phyloP scores from a whole-genome alignment of 2,888 invertebrate genomes.

The Coleophora deauratella region DNA sequence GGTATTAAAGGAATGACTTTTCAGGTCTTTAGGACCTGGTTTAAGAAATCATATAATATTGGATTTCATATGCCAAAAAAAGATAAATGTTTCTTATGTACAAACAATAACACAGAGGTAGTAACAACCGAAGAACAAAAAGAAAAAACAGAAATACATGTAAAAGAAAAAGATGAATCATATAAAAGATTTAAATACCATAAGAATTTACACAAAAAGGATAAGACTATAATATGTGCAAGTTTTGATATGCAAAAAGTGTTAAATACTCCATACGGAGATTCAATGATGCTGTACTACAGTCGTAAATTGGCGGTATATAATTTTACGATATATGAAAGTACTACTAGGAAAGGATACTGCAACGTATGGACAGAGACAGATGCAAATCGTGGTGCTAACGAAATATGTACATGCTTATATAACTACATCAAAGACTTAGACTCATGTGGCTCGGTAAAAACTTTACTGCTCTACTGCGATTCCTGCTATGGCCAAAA shows the following conservation, averaged over 20 bases:
- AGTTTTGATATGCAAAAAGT: slow-evolving; percentile 14
- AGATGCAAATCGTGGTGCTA: slow-evolving; percentile 18
- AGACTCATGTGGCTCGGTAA: slow-evolving; percentile 13
- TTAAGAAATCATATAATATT: slow-evolving; percentile 7
- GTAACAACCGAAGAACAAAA: not conserved
- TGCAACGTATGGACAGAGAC: slow-evolving; percentile 18
- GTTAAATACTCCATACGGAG: slow-evolving; percentile 16
- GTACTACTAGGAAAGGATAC: slow-evolving; percentile 13
- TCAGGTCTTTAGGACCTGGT: slow-evolving; percentile 1
- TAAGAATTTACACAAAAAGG: slow-evolving; percentile 11
- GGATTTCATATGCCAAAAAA: slow-evolving; percentile 13
- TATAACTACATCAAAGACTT: slow-evolving; percentile 12
- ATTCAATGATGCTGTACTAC: slow-evolving; percentile 19
- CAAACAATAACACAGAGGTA: slow-evolving; percentile 7
- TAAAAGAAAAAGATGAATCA: slow-evolving; percentile 15
- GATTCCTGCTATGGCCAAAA: slow-evolving; percentile 26
- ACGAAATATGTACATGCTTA: slow-evolving; percentile 16
- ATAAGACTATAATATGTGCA: slow-evolving; percentile 10
- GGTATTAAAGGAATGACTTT: not conserved
- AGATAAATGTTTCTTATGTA: slow-evolving; percentile 13
- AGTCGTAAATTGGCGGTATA: slow-evolving; percentile 15
- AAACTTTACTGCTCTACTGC: slow-evolving; percentile 14
- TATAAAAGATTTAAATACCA: slow-evolving; percentile 13
- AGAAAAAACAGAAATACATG: slow-evolving; percentile 11
- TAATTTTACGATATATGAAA: slow-evolving; percentile 18